A percentile compares a stretch with the other conserved stretches of the same genome.
Conservation (phyloP, 2,888 invertebrate species). For the Arrhopalites spinosus region DNA sequence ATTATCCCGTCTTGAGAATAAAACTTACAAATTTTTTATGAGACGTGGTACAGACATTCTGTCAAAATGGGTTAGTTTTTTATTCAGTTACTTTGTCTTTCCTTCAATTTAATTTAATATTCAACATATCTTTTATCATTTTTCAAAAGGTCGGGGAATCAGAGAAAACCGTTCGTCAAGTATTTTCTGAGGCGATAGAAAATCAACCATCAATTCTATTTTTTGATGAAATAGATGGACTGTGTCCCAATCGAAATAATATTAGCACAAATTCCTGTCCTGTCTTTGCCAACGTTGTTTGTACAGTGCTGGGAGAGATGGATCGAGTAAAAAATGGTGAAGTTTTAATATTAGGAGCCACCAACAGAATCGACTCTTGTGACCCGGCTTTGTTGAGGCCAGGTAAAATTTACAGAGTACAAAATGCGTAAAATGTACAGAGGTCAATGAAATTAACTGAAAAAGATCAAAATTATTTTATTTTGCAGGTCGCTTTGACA, state of each 20-base stretch:
- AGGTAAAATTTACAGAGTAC: no score
- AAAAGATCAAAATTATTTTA: no score
- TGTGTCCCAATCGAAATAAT: constrained; percentile 58
- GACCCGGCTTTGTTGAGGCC: constrained; percentile 87
- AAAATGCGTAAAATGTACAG: no score
- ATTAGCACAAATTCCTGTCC: constrained; percentile 65
- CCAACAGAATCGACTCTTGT: constrained; percentile 86
- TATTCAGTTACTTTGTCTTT: background rate
- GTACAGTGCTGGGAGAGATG: constrained; percentile 86
- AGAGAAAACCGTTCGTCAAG: constrained; percentile 79
- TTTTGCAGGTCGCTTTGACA: constrained; percentile 89
- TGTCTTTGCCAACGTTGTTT: constrained; percentile 86
- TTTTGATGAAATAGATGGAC: constrained; percentile 90
- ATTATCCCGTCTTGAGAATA: constrained; percentile 66
- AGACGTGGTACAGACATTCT: constrained; percentile 82
- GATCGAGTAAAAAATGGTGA: constrained; percentile 84
- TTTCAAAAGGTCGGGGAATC: constrained; percentile 75
- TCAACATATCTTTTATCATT: background rate
- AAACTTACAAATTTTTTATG: constrained; percentile 86
- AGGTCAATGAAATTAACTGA: no score
- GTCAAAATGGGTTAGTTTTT: constrained; percentile 73
- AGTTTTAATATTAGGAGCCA: constrained; percentile 89
- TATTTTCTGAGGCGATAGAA: constrained; percentile 79
- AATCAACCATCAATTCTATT: constrained; percentile 90
- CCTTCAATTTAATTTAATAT: background rate